Evolutionary conservation across 2,113 vertebrate genomes (phyloP), one percentile per base, ranked within the genome.

Genomic region (Plectropomus leopardus): DNA sequence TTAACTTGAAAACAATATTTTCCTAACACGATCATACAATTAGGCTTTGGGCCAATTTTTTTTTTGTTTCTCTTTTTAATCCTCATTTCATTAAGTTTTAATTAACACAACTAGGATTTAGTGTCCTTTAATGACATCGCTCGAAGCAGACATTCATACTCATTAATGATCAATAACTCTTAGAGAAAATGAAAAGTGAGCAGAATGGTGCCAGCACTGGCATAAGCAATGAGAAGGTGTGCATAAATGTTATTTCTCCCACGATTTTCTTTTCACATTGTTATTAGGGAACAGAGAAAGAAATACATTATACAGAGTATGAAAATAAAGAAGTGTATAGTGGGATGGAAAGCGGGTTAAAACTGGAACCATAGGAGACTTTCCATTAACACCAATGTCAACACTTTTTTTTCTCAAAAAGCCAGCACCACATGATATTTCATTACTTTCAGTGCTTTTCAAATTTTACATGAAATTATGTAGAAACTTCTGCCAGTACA

Each of bases 151-250:
- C 68, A 69, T 88, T 77, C 59, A 88, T 65, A 76, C 70, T 85
- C 82, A 87, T 88, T 81, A 79, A 80, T 58, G 15, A 76, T 81
- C 86, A 87, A 87, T 88, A 85, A 84, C 74, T 80, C 36, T 54
- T 51, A 65, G 45, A 77, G 32, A 61, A 81, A 78, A 63, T 67
- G 45, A 47, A 66, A 76, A 61, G 61, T 42, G 55, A 69, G 42
- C 44, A 21, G 34, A 65, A 64, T 16, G 5, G 16, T 53, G 32
- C 26, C 23, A 51, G 48, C 32, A 45, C 1, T 13, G 0, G n/a
- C 23, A 44, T 30, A 71, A 34, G 45, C 15, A 15, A 44, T 11
- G 50, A 32, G 11, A 60, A 55, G n/a, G 48, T 51, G 59, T 34
- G 24, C n/a, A 23, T 45, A 7, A n/a, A 58, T 40, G 23, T 59